phyloP scores from a whole-genome alignment of 2,797 vertebrate genomes.

The Lemur catta region DNA sequence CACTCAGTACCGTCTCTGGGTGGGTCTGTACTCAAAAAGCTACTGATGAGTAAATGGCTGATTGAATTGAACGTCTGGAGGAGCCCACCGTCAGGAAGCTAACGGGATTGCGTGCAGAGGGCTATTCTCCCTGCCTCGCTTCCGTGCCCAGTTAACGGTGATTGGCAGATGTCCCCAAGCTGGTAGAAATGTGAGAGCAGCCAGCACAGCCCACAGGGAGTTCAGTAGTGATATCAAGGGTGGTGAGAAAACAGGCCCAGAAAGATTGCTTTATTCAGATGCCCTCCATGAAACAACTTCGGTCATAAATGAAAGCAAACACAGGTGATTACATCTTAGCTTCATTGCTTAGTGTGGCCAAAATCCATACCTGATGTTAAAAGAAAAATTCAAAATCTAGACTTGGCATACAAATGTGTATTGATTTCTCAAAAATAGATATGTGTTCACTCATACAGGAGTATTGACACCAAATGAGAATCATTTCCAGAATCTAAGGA shows the following conservation, averaged over 20 bases:
- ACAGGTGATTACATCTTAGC: conserved; percentile 23
- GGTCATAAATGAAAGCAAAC: not conserved
- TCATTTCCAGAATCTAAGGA: conserved; percentile 12
- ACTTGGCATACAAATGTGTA: conserved; percentile 33
- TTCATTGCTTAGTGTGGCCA: conserved; percentile 34
- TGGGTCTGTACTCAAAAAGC: not conserved
- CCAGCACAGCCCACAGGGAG: not conserved
- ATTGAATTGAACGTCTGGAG: not conserved
- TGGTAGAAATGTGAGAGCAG: conserved; percentile 1
- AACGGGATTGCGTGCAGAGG: not conserved
- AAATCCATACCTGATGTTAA: conserved; percentile 43
- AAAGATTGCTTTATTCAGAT: conserved; percentile 30
- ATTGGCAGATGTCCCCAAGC: conserved; percentile 2
- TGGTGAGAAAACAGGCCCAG: conserved; percentile 8
- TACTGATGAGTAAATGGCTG: not conserved
- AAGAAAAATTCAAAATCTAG: conserved; percentile 9
- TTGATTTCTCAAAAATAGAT: conserved; percentile 52
- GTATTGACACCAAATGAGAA: conserved; percentile 18
- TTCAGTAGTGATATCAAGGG: not conserved
- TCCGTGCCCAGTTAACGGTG: not conserved
- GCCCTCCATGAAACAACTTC: conserved; percentile 23
- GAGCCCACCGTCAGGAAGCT: not conserved
- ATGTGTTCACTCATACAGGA: not conserved
- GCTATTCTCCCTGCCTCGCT: not conserved
- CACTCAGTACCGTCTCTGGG: not conserved